Base-by-base conservation (phyloP, 2,888 invertebrate species). In the Agonopterix heracliana region DNA sequence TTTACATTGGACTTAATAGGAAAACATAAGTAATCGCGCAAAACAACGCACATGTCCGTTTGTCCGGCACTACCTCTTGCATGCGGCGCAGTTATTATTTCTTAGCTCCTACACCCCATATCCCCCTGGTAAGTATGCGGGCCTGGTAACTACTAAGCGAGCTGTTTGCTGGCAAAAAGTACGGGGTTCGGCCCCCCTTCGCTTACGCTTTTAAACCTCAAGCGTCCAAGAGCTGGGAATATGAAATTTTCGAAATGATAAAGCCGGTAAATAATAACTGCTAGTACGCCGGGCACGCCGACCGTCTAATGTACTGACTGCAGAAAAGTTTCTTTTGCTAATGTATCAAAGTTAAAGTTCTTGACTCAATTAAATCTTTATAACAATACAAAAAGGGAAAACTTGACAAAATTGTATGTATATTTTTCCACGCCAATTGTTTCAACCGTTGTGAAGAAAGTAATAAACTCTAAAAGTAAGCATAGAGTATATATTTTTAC, bases 201-300 rank as follows among this genome's bases (percentile, higher is more conserved):
- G 79, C 79, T 78, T 74, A 81, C 81, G 85, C 85, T 85, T 86
- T 85, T 82, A 87, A 87, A 86, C 86, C 87, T 86, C 86, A 85
- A 85, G 79, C 87, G 87, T 86, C 87, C 86, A 85, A 86, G 86
- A 83, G 83, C 81, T 78, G 85, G 83, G 87, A 86, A 87, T 87
- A 87, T 88, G 87, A 86, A 88, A 88, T 87, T 88, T 88, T 87
- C 87, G 87, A 87, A 88, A 88, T 87, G 87, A 87, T 87, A 87
- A 87, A 87, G 86, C 86, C 80, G 83, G 88, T 87, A 87, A 88
- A 88, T 88, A 88, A 87, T 87, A 88, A 88, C 87, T 86, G 82
- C 78, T 81, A 81, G 81, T 82, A 82, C 81, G 76, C 77, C 74
- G 74, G 79, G 80, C 76, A 76, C 74, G 78, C 71, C 66, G 72